Evolutionary conservation across 2,797 vertebrate genomes (phyloP).

Genomic region (Podarcis siculus): DNA sequence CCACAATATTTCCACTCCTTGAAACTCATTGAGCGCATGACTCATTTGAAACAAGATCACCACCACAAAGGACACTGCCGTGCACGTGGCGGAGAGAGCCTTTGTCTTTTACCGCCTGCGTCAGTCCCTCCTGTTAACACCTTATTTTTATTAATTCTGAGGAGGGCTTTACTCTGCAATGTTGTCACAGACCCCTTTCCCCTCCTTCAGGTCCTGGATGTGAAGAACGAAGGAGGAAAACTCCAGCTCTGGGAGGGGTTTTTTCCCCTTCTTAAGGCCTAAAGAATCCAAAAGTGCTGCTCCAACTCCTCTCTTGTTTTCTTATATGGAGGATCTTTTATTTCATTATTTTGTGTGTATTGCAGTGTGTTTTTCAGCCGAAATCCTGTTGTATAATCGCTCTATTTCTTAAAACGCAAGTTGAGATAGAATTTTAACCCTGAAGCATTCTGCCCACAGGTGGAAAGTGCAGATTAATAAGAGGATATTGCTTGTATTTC

Average conservation of each 20-base stretch:
- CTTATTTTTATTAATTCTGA: neutral
- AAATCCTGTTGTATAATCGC: neutral
- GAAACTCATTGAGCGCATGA: neutral
- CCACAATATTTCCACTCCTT: neutral
- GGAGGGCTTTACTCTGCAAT: neutral
- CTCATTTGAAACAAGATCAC: neutral
- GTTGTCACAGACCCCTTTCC: too few relatives aligned
- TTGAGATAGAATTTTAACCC: neutral
- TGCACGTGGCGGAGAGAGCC: neutral
- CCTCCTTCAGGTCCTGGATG: too few relatives aligned
- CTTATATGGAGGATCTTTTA: neutral
- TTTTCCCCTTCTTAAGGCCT: neutral
- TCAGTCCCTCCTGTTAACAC: neutral
- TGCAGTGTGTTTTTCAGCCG: neutral
- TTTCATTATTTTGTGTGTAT: neutral
- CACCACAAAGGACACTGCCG: neutral
- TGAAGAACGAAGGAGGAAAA: neutral
- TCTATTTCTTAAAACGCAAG: neutral
- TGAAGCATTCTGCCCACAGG: neutral
- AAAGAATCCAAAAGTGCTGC: neutral
- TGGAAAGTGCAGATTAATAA: neutral
- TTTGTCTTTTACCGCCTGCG: neutral
- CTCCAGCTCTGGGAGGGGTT: neutral
- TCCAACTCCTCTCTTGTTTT: neutral
- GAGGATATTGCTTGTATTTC: neutral